Evolutionary conservation across 2,113 vertebrate species (phyloP).

Genomic region (Glaucomys volans): DNA sequence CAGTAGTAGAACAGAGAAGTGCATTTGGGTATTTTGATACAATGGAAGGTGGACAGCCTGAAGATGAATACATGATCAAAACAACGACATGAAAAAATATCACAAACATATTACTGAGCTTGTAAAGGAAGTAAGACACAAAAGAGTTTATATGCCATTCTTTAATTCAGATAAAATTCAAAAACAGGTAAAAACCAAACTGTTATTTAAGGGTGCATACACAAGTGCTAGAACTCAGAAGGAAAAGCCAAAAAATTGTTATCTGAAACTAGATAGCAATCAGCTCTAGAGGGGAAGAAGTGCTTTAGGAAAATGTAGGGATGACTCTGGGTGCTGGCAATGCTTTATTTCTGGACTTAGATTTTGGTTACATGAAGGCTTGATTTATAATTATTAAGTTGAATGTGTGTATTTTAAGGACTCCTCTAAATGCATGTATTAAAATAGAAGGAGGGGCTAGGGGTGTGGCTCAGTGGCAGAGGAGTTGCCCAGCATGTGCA

Average conservation of each 20-base stretch:
- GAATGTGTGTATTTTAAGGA: background rate
- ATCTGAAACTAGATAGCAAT: background rate
- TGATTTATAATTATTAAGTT: background rate
- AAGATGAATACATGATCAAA: background rate
- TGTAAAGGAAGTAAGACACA: background rate
- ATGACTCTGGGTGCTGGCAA: background rate
- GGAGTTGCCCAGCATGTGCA: no score
- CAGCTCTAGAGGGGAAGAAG: background rate
- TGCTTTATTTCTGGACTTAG: background rate
- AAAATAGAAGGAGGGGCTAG: background rate
- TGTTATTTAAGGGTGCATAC: background rate
- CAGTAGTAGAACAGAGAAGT: background rate
- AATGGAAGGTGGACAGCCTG: background rate
- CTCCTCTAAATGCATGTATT: background rate
- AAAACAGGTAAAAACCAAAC: background rate
- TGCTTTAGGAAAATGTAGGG: background rate
- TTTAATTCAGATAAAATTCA: background rate
- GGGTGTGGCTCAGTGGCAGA: no score
- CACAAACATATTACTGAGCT: background rate
- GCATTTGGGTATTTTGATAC: background rate
- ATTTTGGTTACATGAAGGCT: background rate
- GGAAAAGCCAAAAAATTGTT: background rate
- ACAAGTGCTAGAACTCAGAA: background rate
- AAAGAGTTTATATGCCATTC: background rate
- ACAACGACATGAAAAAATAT: background rate